Evolutionary conservation across 1,140 invertebrate genomes (phyloP).

Genomic region (Drosophila mojavensis): DNA sequence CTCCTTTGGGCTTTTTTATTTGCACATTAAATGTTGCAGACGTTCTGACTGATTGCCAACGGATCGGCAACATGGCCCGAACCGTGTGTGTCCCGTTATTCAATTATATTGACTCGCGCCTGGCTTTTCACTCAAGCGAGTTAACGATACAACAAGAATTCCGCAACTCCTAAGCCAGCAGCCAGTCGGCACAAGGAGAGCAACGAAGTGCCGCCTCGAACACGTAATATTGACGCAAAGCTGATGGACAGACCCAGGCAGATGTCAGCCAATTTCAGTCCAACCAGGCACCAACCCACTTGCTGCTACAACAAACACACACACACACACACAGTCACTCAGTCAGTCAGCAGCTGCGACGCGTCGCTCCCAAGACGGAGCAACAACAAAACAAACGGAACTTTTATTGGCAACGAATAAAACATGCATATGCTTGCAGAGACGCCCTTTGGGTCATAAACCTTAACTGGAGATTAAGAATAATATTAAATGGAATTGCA

Average conservation of each 20-base stretch:
- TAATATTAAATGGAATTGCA: conserved; percentile 79
- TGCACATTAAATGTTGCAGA: conserved; percentile 82
- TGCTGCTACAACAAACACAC: background rate
- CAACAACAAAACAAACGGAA: conserved; percentile 25
- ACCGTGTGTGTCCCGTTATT: conserved; percentile 60
- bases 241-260: conserved; percentile 17
- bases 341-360: conserved; percentile 33
- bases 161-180: conserved; percentile 10
- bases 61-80: conserved; percentile 41
- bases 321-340: conserved; percentile 5
- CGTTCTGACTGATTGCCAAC: conserved; percentile 75
- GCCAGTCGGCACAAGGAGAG: background rate
- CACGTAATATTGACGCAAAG: conserved; percentile 9
- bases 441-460: conserved; percentile 56
- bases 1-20: conserved; percentile 69
- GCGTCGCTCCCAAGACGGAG: background rate
- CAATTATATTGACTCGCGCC: conserved; percentile 80
- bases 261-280: conserved; percentile 60
- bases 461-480: conserved; percentile 72
- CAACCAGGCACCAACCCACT: conserved; percentile 5
- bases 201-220: conserved; percentile 9
- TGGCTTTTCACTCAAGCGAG: conserved; percentile 68
- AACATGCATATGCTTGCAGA: conserved; percentile 61
- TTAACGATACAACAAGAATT: conserved; percentile 56
- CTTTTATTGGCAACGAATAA: conserved; percentile 75